Base-by-base conservation (phyloP, 1,140 invertebrate species). In the Paracyclopina nana region DNA sequence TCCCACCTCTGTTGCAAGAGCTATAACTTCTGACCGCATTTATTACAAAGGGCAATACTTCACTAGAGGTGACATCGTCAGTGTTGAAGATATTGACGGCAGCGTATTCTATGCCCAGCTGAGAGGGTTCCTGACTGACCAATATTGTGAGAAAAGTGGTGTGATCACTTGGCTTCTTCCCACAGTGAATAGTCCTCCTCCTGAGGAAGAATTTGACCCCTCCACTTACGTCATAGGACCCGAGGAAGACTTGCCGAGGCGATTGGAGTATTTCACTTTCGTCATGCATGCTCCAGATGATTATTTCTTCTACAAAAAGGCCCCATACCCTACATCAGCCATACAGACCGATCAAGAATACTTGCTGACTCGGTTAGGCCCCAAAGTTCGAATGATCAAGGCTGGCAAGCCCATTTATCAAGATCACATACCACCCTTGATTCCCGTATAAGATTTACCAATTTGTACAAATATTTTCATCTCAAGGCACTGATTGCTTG, bases 101-200 rank as follows among this genome's bases (percentile, higher is more conserved):
- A 76, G 73, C 43, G 72, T 77, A 41, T 91, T 79, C 67, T 92
- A 87, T 63, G 85, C 83, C 28, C 87, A 92, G 67, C 78, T 92
- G 27, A 70, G 80, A 56, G 85, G 84, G 1, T 74, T 92, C 46
- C 66, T 91, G 20, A 83, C 83, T 8, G 86, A 92, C 63, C 83
- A 88, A 60, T 91, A 83, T 65, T 86, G 83, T 60, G 82, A 91
- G 60, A 91, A 91, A 65, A 88, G 84, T 67, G 85, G 83, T 5
- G 80, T 82, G 6, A 69, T 94, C n/a, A 86, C 84, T 0, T 94
- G 86, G 86, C 68, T 92, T 1, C 65, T 94, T 31, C 86, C 86
- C 9, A 87, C 85, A 2, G 72, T 75, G 56, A 70, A 73, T 20
- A 86, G 80, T 61, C 81, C 79, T 18, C 73, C 76, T 38, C 75